A percentile compares a stretch with the other conserved stretches of the same genome.
phyloP scores from a whole-genome alignment of 2,797 vertebrate genomes.

The Acanthopagrus latus region DNA sequence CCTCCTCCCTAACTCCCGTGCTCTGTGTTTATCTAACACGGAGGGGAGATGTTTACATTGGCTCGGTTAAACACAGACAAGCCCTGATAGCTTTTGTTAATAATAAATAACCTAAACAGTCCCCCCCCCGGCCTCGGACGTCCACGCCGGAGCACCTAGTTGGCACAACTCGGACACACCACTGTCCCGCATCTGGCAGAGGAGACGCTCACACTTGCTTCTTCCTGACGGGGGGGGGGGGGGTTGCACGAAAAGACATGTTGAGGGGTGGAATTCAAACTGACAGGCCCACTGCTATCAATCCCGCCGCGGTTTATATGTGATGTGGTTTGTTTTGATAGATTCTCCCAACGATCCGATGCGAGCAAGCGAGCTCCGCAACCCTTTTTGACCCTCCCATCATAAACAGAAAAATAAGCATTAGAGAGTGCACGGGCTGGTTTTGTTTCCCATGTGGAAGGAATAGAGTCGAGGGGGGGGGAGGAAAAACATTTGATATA shows the following conservation, averaged over 20 bases:
- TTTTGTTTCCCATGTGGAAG: slow-evolving; percentile 70
- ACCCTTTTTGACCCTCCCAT: slow-evolving; percentile 56
- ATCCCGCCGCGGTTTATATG: slow-evolving; percentile 55
- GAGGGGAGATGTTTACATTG: slow-evolving; percentile 78
- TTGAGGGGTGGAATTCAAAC: slow-evolving; percentile 49
- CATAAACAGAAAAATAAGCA: slow-evolving; percentile 75
- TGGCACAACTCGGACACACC: slow-evolving; percentile 38
- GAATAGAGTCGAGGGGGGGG: slow-evolving; percentile 40
- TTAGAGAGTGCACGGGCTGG: slow-evolving; percentile 31
- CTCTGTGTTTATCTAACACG: slow-evolving; percentile 76
- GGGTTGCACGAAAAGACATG: slow-evolving; percentile 25
- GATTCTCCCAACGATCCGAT: slow-evolving; percentile 62
- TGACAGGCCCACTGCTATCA: slow-evolving; percentile 44
- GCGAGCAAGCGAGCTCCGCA: slow-evolving; percentile 20
- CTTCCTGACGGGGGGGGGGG: neutral
- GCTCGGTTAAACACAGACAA: slow-evolving; percentile 76
- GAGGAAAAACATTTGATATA: neutral
- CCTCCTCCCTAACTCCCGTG: slow-evolving; percentile 58
- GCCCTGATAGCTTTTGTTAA: slow-evolving; percentile 75
- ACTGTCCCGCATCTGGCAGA: slow-evolving; percentile 32
- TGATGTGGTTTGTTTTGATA: slow-evolving; percentile 71
- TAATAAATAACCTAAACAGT: slow-evolving; percentile 82
- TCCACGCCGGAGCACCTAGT: slow-evolving; percentile 46
- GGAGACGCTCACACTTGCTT: slow-evolving; percentile 24
- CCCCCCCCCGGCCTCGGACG: slow-evolving; percentile 22